phyloP scores from a whole-genome alignment of 2,888 invertebrate genomes.

The Arenicola marina region DNA sequence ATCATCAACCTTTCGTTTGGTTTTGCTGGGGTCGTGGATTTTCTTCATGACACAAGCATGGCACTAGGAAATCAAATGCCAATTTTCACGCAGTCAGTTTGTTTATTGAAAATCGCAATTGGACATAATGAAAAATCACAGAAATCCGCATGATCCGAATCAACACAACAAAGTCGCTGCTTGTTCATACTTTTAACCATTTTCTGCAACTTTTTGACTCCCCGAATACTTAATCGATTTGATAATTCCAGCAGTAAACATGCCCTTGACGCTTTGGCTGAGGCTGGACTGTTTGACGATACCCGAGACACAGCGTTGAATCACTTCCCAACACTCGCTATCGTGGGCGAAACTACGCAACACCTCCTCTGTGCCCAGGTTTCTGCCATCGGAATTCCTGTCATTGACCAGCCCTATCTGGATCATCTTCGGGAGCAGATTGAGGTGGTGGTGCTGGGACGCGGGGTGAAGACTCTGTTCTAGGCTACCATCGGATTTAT shows the following conservation, averaged over 20 bases:
- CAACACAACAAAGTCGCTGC: too few species aligned
- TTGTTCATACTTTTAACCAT: conserved; percentile 24
- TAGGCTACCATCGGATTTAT: conserved; percentile 40
- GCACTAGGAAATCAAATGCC: too few species aligned
- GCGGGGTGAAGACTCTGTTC: conserved; percentile 47
- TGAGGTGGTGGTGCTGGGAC: conserved; percentile 72
- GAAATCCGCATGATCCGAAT: too few species aligned
- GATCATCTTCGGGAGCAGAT: conserved; percentile 72
- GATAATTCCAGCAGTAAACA: conserved; percentile 75
- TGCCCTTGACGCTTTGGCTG: conserved; percentile 86
- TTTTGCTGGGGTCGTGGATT: too few species aligned
- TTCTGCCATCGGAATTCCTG: conserved; percentile 60
- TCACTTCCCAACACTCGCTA: conserved; percentile 74
- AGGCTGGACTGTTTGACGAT: conserved; percentile 89
- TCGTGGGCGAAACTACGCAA: conserved; percentile 77
- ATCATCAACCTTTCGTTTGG: too few species aligned
- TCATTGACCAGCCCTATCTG: conserved; percentile 46
- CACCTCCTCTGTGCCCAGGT: conserved; percentile 80
- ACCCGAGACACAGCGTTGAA: conserved; percentile 64
- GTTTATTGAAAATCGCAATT: too few species aligned
- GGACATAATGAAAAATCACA: too few species aligned
- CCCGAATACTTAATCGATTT: conserved; percentile 83
- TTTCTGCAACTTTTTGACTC: conserved; percentile 80
- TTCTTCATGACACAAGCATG: too few species aligned
- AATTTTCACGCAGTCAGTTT: too few species aligned